These are phyloP conservation scores for Meghimatium bilineatum DNA, from an alignment of 2,888 invertebrate genomes.

Conservation along the genomic window DNA sequence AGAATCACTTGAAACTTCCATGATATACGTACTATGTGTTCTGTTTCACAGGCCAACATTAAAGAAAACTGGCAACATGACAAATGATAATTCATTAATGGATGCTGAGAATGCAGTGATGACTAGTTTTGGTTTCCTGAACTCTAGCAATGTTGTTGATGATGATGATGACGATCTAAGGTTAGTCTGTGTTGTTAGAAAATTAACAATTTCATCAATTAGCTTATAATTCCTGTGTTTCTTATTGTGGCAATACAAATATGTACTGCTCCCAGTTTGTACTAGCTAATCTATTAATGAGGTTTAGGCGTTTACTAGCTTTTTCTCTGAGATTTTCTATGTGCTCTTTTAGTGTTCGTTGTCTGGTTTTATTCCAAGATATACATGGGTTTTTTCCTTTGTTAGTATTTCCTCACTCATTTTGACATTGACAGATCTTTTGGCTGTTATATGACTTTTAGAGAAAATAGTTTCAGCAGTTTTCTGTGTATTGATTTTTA, in stretches of 20 bases:
- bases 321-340: too few relatives aligned
- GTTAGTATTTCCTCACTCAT: too few relatives aligned
- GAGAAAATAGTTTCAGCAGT: too few relatives aligned
- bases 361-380: not conserved
- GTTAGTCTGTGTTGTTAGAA: slow-evolving; percentile 44
- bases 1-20: not conserved
- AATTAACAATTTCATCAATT: not conserved
- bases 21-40: not conserved
- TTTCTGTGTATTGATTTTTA: too few relatives aligned
- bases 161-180: slow-evolving; percentile 74
- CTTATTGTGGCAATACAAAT: not conserved
- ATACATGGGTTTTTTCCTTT: too few relatives aligned
- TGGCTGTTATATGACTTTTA: too few relatives aligned
- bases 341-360: not conserved
- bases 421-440: too few relatives aligned
- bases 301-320: too few relatives aligned
- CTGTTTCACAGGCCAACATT: slow-evolving; percentile 49
- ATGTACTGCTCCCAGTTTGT: too few relatives aligned
- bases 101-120: slow-evolving; percentile 94
- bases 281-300: too few relatives aligned
- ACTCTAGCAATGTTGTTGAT: slow-evolving; percentile 84
- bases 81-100: slow-evolving; percentile 81
- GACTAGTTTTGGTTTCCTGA: slow-evolving; percentile 95
- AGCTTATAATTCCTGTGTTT: not conserved
- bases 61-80: slow-evolving; percentile 52